Evolutionary conservation across 30 jellyfish, hydroid and myxozoan species (phyloP).

Genomic region (Pelagia noctiluca): DNA sequence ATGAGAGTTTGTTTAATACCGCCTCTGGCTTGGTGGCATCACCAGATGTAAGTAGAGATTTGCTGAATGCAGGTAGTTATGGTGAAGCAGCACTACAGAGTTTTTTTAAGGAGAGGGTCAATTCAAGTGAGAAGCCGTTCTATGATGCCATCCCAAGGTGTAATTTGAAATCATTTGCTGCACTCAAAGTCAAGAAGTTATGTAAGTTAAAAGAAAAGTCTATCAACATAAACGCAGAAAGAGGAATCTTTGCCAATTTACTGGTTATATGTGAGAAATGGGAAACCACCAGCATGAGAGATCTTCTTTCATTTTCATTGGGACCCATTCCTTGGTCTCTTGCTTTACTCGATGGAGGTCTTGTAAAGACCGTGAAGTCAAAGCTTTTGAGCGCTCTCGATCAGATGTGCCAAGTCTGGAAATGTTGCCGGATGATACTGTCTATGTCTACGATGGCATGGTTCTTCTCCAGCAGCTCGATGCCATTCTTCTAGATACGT

Average conservation of each 20-base stretch:
- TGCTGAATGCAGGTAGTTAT: constrained; percentile 10
- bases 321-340: no score
- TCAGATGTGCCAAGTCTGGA: not conserved
- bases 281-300: constrained; percentile 26
- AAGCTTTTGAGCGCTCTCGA: constrained; percentile 26
- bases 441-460: constrained; percentile 38
- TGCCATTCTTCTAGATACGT: constrained; percentile 19
- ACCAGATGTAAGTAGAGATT: constrained; percentile 30
- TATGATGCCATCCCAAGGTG: constrained; percentile 47
- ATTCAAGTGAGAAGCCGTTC: constrained; percentile 27
- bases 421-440: constrained; percentile 21
- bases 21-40: constrained; percentile 55
- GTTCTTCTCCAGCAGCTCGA: constrained; percentile 52
- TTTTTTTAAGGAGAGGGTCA: constrained; percentile 42
- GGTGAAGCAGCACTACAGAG: constrained; percentile 6
- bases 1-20: constrained; percentile 2
- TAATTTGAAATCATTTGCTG: constrained; percentile 30
- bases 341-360: no score
- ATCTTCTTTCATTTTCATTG: constrained; percentile 21
- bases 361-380: no score
- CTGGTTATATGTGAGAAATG: constrained; percentile 47
- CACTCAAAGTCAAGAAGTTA: constrained; percentile 17
- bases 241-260: constrained; percentile 48
- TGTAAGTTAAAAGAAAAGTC: constrained; percentile 41
- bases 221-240: constrained; percentile 45